Evolutionary conservation across 2,113 vertebrate species (phyloP), one percentile per base, ranked within the genome.

Genomic region (Brachypteracias leptosomus): DNA sequence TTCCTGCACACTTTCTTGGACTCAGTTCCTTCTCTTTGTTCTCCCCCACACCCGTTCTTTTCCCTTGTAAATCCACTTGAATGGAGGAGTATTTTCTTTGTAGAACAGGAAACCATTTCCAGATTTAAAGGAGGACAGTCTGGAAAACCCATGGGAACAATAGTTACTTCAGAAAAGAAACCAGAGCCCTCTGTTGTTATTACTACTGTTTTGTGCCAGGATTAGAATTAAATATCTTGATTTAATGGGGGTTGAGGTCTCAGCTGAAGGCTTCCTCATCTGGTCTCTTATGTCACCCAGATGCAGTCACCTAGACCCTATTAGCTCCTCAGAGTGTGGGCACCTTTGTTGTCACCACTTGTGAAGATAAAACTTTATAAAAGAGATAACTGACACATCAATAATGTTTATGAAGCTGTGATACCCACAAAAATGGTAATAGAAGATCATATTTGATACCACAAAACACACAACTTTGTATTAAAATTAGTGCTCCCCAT

Each of bases 101-200:
- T 94, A 81, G 59, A 96, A 68, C 88, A 96, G 96, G 85, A 97
- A 96, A 96, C 82, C 68, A 51, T 90, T 97, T 96, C 88, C 95
- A 96, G 88, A 90, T 95, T 93, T 94, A 88, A 96, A 93, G 95
- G 91, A 96, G 90, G 93, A 91, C 72, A 88, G 85, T 88, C 92
- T 95, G 92, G 93, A 97, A 97, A 96, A 80, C 93, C 95, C 92
- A 75, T 77, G 83, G 95, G 95, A 96, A 89, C 95, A 97, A 94
- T 33, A 86, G 92, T 94, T 93, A 81, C 71, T 95, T 96, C 65
- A 93, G 93, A 88, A 95, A 92, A 86, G 72, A 95, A 96, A 88
- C 61, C 88, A 92, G 79, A 96, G 76, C 57, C 61, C 82, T 85
- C 68, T 88, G 63, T 83, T 93, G 49, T 91, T 90, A 80, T 72